Evolutionary conservation across 2,888 invertebrate species (phyloP), one percentile per base, ranked within the genome.

Genomic region (Limnephilus lunatus): DNA sequence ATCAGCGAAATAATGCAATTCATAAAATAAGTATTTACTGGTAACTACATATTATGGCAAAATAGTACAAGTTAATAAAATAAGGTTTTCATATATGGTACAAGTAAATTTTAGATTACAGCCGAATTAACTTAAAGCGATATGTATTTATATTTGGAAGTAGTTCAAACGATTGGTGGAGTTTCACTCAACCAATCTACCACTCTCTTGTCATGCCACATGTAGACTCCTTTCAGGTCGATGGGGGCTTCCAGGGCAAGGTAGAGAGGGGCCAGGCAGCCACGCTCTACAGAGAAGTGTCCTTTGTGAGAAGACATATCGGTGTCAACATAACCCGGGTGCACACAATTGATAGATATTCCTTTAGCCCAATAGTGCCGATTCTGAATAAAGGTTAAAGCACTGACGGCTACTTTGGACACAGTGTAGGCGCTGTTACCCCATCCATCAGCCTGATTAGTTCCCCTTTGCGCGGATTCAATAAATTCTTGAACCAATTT

Each of bases 391-490:
- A 96, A 95, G 2, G 97, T 96, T 92, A 98, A 94, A 0, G 98
- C 97, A 85, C 96, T 97, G 0, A 98, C 96, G 0, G 97, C 98
- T 14, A 98, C 97, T 96, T 98, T 98, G 0, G 98, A 98, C 5
- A 97, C 97, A 0, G 95, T 95, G 95, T 98, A 98, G 0, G 97
- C 96, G 1, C 97, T 97, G 92, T 95, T 95, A 0, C 97, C 96
- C 97, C 97, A 98, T 19, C 97, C 95, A 19, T 95, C 95, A 0
- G 94, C 94, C 83, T 94, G 94, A 15, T 96, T 95, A 0, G 95
- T 95, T 0, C 96, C 96, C 94, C 94, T 95, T 91, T 95, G 95
- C 0, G 95, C 97, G 94, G 96, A 97, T 96, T 96, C 95, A 83
- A 98, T 97, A 95, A 98, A 98, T 92, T 97, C 96, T 80, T 97